phyloP scores from a whole-genome alignment of 2,113 vertebrate genomes.

The Peromyscus maniculatus region DNA sequence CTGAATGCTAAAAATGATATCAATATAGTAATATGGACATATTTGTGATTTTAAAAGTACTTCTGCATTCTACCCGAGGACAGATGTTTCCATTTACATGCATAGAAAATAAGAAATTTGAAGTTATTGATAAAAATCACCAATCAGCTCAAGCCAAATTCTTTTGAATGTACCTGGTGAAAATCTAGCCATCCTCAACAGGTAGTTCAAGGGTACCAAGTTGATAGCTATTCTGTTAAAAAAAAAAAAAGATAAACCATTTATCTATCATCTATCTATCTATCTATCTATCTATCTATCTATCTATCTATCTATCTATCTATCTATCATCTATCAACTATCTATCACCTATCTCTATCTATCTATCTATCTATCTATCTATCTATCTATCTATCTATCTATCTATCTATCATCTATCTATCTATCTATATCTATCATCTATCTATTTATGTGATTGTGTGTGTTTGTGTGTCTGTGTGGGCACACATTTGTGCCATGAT shows the following conservation, averaged over 20 bases:
- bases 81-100: conserved; percentile 70
- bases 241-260: background rate
- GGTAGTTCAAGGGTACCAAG: background rate
- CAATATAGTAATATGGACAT: conserved; percentile 64
- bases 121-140: conserved; percentile 54
- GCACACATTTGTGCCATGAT: background rate
- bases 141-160: background rate
- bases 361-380: too few species aligned
- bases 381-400: too few species aligned
- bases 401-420: too few species aligned
- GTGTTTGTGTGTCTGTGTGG: too few species aligned
- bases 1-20: conserved; percentile 57
- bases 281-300: too few species aligned
- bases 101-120: conserved; percentile 63
- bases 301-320: too few species aligned
- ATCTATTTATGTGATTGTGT: too few species aligned
- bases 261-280: too few species aligned
- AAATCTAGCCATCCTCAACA: background rate
- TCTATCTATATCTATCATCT: too few species aligned
- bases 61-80: conserved; percentile 33
- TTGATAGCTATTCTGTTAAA: background rate
- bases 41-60: conserved; percentile 51
- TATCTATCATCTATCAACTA: too few species aligned
- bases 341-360: too few species aligned
- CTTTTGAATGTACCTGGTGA: background rate